Evolutionary conservation across 2,888 invertebrate genomes (phyloP).

Genomic region (Pristionchus fissidentatus): DNA sequence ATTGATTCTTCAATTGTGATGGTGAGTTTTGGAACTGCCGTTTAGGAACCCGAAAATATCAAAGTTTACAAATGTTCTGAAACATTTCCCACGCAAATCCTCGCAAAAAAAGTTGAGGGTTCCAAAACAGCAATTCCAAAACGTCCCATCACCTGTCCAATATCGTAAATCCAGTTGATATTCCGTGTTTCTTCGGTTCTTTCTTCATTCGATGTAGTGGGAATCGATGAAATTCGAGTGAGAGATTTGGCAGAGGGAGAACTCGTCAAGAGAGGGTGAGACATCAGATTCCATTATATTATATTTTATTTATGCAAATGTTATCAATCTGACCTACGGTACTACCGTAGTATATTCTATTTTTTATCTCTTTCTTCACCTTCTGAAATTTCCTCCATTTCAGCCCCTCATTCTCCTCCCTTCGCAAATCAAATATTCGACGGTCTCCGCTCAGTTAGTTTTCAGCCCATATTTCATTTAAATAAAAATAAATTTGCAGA

Average conservation of each 20-base stretch:
- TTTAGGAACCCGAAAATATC: no score
- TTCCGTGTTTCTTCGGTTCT: slow-evolving; percentile 10
- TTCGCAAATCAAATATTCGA: not conserved
- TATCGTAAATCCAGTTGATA: not conserved
- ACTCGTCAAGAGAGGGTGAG: not conserved
- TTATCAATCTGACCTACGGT: not conserved
- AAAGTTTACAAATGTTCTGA: no score
- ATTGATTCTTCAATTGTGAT: no score
- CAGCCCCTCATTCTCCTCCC: not conserved
- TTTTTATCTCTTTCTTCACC: not conserved
- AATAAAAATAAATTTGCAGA: no score
- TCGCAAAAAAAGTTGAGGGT: not conserved
- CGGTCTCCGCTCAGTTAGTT: not conserved
- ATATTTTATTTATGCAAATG: not conserved
- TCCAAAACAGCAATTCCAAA: no score
- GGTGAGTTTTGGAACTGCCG: no score
- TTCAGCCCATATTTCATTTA: no score
- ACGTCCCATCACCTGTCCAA: no score
- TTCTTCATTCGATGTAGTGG: slow-evolving; percentile 26
- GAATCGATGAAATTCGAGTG: slow-evolving; percentile 26
- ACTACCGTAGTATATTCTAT: not conserved
- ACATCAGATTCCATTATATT: no score
- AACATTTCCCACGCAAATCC: not conserved
- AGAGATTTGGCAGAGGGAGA: slow-evolving; percentile 34
- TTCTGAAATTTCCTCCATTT: not conserved